Evolutionary conservation across 92 coral and sea anemone species (phyloP).

Genomic region (Bergia sp.): DNA sequence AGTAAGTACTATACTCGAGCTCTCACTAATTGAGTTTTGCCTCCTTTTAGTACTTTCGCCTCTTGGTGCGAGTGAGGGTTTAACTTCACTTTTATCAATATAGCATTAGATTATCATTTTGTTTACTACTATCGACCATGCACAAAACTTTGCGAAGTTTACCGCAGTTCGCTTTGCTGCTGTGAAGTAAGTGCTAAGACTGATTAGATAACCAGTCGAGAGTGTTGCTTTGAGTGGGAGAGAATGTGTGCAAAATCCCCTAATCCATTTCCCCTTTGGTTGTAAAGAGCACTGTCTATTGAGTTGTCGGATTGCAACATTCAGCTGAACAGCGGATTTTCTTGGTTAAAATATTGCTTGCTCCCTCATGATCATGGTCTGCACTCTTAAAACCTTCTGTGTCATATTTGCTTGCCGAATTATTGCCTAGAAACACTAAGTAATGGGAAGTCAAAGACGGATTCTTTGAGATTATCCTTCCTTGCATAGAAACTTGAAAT

Average conservation of each 20-base stretch:
- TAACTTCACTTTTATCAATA: not conserved
- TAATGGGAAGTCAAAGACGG: not conserved
- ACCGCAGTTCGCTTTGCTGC: constrained; percentile 61
- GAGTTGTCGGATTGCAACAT: not conserved
- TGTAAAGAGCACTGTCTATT: not conserved
- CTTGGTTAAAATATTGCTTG: not conserved
- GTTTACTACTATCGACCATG: not conserved
- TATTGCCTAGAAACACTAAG: not conserved
- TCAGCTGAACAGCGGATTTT: not conserved
- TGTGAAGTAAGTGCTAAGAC: constrained; percentile 93
- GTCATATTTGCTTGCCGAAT: not conserved
- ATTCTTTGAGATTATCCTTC: constrained; percentile 10
- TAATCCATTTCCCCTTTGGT: constrained; percentile 50
- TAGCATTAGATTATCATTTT: not conserved
- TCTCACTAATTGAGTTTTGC: not conserved
- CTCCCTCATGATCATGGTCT: not conserved
- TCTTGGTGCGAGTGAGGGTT: constrained; percentile 20
- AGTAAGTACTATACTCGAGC: constrained; percentile 61
- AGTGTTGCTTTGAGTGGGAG: constrained; percentile 39
- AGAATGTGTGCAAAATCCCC: constrained; percentile 29
- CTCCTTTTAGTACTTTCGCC: not conserved
- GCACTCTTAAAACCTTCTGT: not conserved
- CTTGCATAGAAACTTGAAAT: constrained; percentile 27
- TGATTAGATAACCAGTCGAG: constrained; percentile 41
- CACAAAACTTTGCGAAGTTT: constrained; percentile 13